Evolutionary conservation across 2,888 invertebrate species (phyloP).

Genomic region (Coenonympha glycerion): DNA sequence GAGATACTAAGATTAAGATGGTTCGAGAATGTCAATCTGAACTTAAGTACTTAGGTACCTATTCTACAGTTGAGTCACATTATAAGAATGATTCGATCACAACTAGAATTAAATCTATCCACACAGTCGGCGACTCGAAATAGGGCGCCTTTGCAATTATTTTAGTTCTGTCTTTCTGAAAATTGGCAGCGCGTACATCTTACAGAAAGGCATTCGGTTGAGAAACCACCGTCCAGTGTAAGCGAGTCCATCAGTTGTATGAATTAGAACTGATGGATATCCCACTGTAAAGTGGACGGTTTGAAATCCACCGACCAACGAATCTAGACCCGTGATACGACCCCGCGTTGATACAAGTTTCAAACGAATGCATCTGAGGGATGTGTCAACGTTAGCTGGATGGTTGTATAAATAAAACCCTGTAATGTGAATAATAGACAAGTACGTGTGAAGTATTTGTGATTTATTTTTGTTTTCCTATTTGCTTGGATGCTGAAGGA

Average conservation of each 20-base stretch:
- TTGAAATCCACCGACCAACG: not conserved
- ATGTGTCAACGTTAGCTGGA: slow-evolving; percentile 53
- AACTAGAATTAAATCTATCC: slow-evolving; percentile 69
- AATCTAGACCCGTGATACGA: slow-evolving; percentile 33
- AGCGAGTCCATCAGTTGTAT: slow-evolving; percentile 10
- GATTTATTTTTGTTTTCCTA: slow-evolving; percentile 17
- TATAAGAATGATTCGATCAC: slow-evolving; percentile 42
- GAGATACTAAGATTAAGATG: not conserved
- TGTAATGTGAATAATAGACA: slow-evolving; percentile 62
- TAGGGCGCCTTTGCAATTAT: slow-evolving; percentile 75
- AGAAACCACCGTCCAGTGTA: slow-evolving; percentile 59
- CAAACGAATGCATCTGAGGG: slow-evolving; percentile 23
- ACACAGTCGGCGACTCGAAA: slow-evolving; percentile 65
- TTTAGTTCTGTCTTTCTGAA: slow-evolving; percentile 76
- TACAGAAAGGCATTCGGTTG: slow-evolving; percentile 72
- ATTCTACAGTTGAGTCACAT: slow-evolving; percentile 9
- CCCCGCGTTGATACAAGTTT: slow-evolving; percentile 26
- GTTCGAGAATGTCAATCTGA: not conserved
- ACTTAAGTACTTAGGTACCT: too few species aligned
- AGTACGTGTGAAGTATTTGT: slow-evolving; percentile 23
- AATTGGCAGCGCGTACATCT: slow-evolving; percentile 74
- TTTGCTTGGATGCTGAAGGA: slow-evolving; percentile 5
- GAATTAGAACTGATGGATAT: slow-evolving; percentile 40
- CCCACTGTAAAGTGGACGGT: slow-evolving; percentile 53
- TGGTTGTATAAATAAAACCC: slow-evolving; percentile 60